Percentiles rank a stretch among this genome's conserved stretches.
phyloP scores from a whole-genome alignment of 2,888 invertebrate genomes.

The Clanis bilineata region DNA sequence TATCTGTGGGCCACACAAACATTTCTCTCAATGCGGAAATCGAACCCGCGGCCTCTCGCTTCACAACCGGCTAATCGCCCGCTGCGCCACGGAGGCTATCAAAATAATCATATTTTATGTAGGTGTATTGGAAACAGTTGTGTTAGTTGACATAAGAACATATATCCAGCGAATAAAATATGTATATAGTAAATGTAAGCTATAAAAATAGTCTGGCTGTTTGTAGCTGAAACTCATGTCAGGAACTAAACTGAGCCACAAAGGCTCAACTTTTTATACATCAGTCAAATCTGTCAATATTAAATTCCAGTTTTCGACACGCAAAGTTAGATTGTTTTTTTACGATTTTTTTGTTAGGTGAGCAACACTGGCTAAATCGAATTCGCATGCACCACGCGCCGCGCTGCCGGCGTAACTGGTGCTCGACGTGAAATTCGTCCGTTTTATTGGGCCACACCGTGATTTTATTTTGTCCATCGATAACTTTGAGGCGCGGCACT shows the following conservation, averaged over 20 bases:
- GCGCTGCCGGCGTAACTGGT: conserved; percentile 18
- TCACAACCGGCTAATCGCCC: too few relatives aligned
- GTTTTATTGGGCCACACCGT: conserved; percentile 32
- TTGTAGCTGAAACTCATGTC: too few relatives aligned
- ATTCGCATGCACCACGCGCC: background rate
- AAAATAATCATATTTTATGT: too few relatives aligned
- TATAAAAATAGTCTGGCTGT: too few relatives aligned
- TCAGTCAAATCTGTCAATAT: background rate
- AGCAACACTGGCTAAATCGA: background rate
- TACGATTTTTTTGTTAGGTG: background rate
- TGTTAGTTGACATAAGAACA: too few relatives aligned
- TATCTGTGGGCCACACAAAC: too few relatives aligned
- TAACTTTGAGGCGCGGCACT: conserved; percentile 29
- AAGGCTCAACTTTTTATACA: background rate
- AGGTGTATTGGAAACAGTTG: too few relatives aligned
- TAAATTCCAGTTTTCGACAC: background rate
- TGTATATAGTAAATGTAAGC: too few relatives aligned
- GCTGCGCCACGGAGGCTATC: too few relatives aligned
- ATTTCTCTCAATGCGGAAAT: too few relatives aligned
- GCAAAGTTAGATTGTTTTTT: conserved; percentile 13
- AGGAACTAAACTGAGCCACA: background rate
- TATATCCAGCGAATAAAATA: too few relatives aligned
- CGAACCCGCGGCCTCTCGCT: too few relatives aligned
- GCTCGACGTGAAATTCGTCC: conserved; percentile 24
- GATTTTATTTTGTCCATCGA: conserved; percentile 38